Conservation (phyloP, 2,113 vertebrate species). For the Notarius lentiginosus region DNA sequence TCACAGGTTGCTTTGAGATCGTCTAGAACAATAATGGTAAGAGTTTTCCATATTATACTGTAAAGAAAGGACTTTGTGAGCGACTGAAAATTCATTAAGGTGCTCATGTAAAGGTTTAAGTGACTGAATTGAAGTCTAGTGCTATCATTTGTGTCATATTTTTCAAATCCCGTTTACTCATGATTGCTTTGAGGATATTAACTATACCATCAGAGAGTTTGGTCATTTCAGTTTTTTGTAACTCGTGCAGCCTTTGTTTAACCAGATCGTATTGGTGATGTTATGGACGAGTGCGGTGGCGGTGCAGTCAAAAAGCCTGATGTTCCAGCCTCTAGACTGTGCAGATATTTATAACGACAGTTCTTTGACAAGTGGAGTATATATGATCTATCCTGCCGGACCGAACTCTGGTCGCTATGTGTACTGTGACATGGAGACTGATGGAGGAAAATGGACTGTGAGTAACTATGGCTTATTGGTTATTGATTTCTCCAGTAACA, state of each 20-base stretch:
- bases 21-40: background rate
- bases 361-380: conserved; percentile 61
- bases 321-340: conserved; percentile 52
- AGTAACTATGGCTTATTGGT: conserved; percentile 3
- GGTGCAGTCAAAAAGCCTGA: conserved; percentile 43
- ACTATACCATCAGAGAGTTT: background rate
- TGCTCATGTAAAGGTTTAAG: background rate
- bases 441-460: conserved; percentile 59
- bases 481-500: background rate
- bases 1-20: background rate
- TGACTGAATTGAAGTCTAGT: background rate
- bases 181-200: background rate
- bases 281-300: conserved; percentile 5
- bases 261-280: conserved; percentile 6
- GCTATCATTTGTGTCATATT: background rate
- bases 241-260: background rate
- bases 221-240: background rate
- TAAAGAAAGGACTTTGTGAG: background rate
- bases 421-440: conserved; percentile 76
- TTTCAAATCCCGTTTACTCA: background rate
- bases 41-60: background rate
- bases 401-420: conserved; percentile 68
- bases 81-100: background rate
- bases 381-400: conserved; percentile 71
- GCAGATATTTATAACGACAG: conserved; percentile 50